Conservation (phyloP, 2,113 vertebrate genomes). For the Brachyhypopomus gauderio region DNA sequence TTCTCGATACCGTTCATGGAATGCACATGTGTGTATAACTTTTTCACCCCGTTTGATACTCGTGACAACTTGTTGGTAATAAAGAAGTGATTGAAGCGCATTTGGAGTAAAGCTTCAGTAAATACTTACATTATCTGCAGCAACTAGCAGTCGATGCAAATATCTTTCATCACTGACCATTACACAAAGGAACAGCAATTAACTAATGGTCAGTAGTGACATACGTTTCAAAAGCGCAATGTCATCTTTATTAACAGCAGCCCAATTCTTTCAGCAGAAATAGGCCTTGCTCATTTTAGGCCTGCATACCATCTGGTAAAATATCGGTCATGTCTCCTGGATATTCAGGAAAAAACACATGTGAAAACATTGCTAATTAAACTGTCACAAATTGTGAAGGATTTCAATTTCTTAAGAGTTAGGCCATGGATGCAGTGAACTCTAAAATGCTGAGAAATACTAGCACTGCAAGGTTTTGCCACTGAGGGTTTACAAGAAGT, state of each 20-base stretch:
- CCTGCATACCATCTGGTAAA: not conserved
- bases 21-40: conserved; percentile 73
- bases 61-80: conserved; percentile 78
- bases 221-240: conserved; percentile 1
- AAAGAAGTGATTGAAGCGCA: conserved; percentile 47
- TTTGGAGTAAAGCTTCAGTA: conserved; percentile 33
- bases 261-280: not conserved
- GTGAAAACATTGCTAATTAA: not conserved
- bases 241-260: conserved; percentile 13
- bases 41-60: conserved; percentile 69
- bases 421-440: not conserved
- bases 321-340: conserved; percentile 3
- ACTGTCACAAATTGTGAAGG: too few species aligned
- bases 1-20: conserved; percentile 64
- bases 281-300: not conserved
- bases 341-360: not conserved
- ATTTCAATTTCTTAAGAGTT: not conserved
- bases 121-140: conserved; percentile 41
- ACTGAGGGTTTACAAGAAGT: conserved; percentile 19
- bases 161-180: conserved; percentile 22
- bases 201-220: conserved; percentile 2
- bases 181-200: conserved; percentile 1
- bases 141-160: conserved; percentile 37
- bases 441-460: not conserved
- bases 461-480: conserved; percentile 17